These are phyloP conservation scores for Mya arenaria DNA, from an alignment of 1,140 invertebrate genomes.

Conservation along the genomic window DNA sequence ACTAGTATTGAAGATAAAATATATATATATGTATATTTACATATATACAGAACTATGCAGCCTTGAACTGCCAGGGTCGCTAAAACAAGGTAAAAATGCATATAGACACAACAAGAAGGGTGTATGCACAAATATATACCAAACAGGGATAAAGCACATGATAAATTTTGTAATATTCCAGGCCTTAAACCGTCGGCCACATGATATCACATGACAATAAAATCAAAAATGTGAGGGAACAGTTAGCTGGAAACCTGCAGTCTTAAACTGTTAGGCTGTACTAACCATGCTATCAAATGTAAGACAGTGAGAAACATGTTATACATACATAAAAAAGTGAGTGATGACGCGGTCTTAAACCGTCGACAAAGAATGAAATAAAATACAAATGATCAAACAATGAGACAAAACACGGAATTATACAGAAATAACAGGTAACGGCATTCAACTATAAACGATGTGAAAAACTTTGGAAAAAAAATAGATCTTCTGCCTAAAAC, in stretches of 20 bases:
- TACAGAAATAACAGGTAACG: no score
- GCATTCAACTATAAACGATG: no score
- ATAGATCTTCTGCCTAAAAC: background rate
- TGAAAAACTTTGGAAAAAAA: no score
- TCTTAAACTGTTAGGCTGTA: background rate
- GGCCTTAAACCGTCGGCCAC: background rate
- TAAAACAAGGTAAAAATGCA: no score
- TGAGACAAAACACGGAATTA: background rate
- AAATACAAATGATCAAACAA: background rate
- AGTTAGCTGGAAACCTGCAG: background rate
- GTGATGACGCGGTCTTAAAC: background rate
- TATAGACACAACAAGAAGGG: no score
- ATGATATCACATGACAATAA: background rate
- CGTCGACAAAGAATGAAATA: background rate
- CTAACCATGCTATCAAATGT: background rate
- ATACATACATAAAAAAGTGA: background rate
- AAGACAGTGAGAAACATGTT: background rate
- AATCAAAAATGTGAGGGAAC: background rate
- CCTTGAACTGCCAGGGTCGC: no score
- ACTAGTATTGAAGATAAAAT: no score
- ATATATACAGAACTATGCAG: no score
- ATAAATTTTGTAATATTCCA: background rate
- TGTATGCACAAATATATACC: no score
- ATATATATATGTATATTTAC: no score
- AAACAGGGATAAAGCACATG: no score